These are phyloP conservation scores for Trididemnum miniatum DNA, from an alignment of 23 tunicate species.

Conservation along the genomic window DNA sequence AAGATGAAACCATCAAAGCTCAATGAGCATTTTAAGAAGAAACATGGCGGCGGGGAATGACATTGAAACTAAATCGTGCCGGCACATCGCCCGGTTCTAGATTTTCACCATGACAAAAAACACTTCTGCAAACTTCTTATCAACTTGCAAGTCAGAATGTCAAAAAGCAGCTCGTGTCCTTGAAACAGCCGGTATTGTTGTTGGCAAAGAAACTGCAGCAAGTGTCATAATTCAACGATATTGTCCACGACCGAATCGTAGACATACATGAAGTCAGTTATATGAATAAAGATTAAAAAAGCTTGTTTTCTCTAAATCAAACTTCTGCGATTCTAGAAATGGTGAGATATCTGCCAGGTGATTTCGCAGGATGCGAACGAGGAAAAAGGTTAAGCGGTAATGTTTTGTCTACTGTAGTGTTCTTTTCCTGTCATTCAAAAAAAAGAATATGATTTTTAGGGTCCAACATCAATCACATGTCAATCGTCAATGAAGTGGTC, in stretches of 20 bases:
- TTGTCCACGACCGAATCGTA: background rate
- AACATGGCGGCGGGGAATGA: background rate
- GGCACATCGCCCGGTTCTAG: background rate
- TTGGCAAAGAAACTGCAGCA: background rate
- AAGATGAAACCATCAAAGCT: background rate
- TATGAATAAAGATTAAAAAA: no score
- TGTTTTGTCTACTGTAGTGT: no score
- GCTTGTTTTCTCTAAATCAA: no score
- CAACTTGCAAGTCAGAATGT: background rate
- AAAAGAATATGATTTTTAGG: no score
- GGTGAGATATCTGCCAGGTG: no score
- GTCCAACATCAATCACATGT: no score
- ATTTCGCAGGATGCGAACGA: no score
- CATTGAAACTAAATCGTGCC: background rate
- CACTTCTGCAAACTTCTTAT: background rate
- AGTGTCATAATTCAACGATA: background rate
- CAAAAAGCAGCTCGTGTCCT: background rate
- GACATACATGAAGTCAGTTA: no score
- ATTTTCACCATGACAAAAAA: background rate
- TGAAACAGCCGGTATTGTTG: background rate
- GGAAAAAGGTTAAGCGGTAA: no score
- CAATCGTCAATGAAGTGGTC: no score
- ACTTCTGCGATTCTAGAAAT: no score
- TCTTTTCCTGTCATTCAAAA: no score
- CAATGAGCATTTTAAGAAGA: background rate